Percentiles rank a stretch among this genome's conserved stretches.
These are phyloP conservation scores for Polymixis lichenea DNA, from an alignment of 2,888 invertebrate genomes.

Conservation along the genomic window DNA sequence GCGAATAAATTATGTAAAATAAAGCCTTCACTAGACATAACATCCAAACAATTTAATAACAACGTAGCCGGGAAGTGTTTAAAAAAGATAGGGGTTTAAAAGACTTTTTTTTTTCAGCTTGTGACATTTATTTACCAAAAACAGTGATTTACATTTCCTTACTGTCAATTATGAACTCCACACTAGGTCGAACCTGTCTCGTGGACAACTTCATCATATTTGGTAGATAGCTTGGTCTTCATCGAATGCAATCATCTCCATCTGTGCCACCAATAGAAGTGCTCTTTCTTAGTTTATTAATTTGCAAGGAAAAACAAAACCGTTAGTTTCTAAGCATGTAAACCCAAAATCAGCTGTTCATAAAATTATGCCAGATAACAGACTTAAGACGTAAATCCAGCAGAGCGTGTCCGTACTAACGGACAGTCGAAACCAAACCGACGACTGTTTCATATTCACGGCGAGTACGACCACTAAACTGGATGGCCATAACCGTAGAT, in stretches of 20 bases:
- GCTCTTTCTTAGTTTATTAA: not conserved
- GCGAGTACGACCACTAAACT: conserved; percentile 60
- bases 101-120: not conserved
- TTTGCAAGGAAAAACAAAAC: not conserved
- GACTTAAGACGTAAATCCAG: conserved; percentile 49
- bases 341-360: conserved; percentile 48
- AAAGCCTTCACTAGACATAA: not conserved
- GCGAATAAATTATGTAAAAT: not conserved
- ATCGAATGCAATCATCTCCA: not conserved
- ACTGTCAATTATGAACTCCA: no score
- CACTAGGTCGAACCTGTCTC: no score
- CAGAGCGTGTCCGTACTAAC: conserved; percentile 65
- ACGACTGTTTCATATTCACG: conserved; percentile 64
- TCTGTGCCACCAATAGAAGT: not conserved
- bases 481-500: conserved; percentile 67
- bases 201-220: not conserved
- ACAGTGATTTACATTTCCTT: no score
- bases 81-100: not conserved
- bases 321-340: conserved; percentile 4
- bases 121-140: no score
- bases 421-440: conserved; percentile 60
- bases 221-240: not conserved
- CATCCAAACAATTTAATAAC: not conserved
- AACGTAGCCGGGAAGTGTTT: no score
- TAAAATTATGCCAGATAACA: conserved; percentile 34